Evolutionary conservation across 2,113 vertebrate genomes (phyloP), one percentile per base, ranked within the genome.

Genomic region (Ctenodactylus gundi): DNA sequence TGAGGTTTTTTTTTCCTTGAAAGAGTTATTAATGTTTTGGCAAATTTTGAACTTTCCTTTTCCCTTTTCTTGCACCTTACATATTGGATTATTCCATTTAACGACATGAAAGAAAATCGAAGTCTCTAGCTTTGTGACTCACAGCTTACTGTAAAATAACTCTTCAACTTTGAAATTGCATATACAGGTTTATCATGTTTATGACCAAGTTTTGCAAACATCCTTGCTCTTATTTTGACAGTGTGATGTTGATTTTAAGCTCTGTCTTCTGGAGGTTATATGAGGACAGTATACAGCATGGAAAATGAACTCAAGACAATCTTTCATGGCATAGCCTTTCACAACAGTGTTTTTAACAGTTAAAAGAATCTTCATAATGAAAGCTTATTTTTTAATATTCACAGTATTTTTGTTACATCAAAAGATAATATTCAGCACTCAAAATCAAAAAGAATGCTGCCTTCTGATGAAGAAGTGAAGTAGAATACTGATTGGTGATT

Each of bases 121-220:
- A 95, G 34, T 34, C 41, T 64, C 78, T 70, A 90, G 41, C 20
- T 96, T 60, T 73, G 46, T 78, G 57, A 86, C 85, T 88, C 72
- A 80, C 13, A 67, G 64, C 68, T 94, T 70, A 78, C 55, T 88
- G 95, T 92, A 95, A 95, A 96, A 92, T 82, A 96, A 96, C 95
- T 95, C 96, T 96, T 97, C 96, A 91, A 82, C 90, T 96, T 95
- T 96, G 93, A 95, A 95, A 81, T 46, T 93, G 76, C 44, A 1
- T 67, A 23, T 75, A 51, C 12, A 84, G 58, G 58, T 93, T 97
- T 97, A 97, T 86, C 88, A 78, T 92, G 68, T 70, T 94, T 93
- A 77, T 88, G 31, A 88, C 80, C 82, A 68, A n/a, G 53, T 85
- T 93, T 93, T 81, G 23, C 75, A 96, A 96, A 84, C 57, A 90